Conservation (phyloP, 2,888 invertebrate species). For the Cephus sareptanus region DNA sequence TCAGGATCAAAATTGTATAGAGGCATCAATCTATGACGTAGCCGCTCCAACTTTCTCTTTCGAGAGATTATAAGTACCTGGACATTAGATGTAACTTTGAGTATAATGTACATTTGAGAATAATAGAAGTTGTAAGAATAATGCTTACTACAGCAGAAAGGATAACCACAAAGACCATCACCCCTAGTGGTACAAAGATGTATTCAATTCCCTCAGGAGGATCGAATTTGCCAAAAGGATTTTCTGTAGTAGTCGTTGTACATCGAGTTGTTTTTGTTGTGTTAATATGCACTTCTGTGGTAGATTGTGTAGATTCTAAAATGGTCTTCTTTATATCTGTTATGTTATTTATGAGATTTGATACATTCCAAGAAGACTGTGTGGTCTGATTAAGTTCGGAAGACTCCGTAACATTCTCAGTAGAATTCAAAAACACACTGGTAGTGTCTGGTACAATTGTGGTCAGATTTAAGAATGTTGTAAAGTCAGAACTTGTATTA, state of each 20-base stretch:
- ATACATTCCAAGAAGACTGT: constrained; percentile 28
- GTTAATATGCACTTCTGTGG: background rate
- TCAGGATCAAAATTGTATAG: constrained; percentile 77
- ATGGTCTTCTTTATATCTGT: background rate
- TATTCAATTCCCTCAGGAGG: constrained; percentile 62
- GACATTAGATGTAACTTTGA: constrained; percentile 23
- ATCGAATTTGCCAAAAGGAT: constrained; percentile 58
- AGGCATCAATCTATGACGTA: constrained; percentile 74
- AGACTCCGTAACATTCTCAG: background rate
- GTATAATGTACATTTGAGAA: background rate
- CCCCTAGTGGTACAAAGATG: constrained; percentile 62
- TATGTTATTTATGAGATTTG: constrained; percentile 35
- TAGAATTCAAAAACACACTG: background rate
- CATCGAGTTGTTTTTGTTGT: constrained; percentile 27
- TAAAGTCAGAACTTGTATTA: background rate
- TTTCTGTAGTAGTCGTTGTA: constrained; percentile 50
- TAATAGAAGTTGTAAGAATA: constrained; percentile 24
- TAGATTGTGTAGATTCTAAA: background rate
- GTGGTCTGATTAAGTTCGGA: constrained; percentile 11
- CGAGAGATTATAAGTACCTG: constrained; percentile 69
- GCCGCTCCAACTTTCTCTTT: constrained; percentile 69
- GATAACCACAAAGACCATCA: constrained; percentile 61
- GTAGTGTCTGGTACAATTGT: background rate
- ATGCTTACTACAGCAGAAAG: constrained; percentile 61
- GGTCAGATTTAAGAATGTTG: background rate